These are phyloP conservation scores for Australoheros scitulus DNA, from an alignment of 2,113 vertebrate genomes.

Conservation along the genomic window DNA sequence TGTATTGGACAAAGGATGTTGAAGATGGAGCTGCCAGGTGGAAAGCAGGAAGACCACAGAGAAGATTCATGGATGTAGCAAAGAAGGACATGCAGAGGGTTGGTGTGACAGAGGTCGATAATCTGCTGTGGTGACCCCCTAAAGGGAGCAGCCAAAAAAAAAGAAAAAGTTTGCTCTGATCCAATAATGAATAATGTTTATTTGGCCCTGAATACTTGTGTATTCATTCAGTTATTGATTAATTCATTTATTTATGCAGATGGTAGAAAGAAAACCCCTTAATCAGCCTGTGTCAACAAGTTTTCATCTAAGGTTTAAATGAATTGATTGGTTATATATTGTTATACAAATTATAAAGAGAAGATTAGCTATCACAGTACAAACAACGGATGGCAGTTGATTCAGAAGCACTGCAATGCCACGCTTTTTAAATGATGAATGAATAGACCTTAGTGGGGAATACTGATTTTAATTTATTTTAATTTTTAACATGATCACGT, in stretches of 20 bases:
- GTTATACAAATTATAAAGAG: background rate
- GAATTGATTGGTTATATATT: background rate
- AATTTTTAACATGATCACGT: background rate
- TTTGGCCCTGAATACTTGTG: background rate
- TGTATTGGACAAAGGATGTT: background rate
- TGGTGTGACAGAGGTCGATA: background rate
- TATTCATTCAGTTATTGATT: background rate
- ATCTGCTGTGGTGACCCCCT: background rate
- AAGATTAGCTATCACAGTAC: background rate
- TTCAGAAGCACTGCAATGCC: background rate
- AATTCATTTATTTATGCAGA: background rate
- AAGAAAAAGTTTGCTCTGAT: background rate
- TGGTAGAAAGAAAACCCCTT: background rate
- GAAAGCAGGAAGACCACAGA: background rate
- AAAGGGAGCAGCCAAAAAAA: background rate
- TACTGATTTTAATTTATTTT: background rate
- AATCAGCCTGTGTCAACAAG: background rate
- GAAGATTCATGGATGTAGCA: background rate
- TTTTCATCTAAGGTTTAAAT: background rate
- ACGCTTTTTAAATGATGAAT: background rate
- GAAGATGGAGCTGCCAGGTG: background rate
- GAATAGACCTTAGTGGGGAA: background rate
- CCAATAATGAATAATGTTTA: constrained; percentile 8
- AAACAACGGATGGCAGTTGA: background rate
- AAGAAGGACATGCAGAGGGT: background rate